phyloP scores from a whole-genome alignment of 2,888 invertebrate genomes.

The Lamellibrachia columna region DNA sequence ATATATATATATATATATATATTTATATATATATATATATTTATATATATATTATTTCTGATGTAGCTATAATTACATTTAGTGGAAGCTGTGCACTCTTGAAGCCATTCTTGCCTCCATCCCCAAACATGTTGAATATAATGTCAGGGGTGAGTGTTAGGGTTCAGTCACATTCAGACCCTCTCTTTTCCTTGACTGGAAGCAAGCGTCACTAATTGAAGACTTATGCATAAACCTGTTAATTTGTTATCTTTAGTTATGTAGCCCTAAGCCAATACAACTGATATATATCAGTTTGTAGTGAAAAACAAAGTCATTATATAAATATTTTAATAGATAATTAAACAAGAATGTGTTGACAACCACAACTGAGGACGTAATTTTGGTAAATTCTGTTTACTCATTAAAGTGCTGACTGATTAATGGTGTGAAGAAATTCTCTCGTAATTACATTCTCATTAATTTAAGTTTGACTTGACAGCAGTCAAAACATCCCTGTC shows the following conservation, averaged over 20 bases:
- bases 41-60: no score
- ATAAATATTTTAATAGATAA: background rate
- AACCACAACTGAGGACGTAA: background rate
- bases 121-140: no score
- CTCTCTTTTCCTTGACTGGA: no score
- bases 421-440: background rate
- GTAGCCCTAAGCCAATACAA: background rate
- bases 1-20: no score
- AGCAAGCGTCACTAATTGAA: no score
- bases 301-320: background rate
- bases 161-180: no score
- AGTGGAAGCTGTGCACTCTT: no score
- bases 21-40: no score
- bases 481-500: background rate
- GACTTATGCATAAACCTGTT: no score
- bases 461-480: background rate
- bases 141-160: no score
- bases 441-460: background rate
- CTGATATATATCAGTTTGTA: background rate
- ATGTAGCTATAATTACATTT: no score
- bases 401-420: background rate
- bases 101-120: no score
- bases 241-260: background rate
- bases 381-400: background rate
- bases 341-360: constrained; percentile 10